Conservation (phyloP, 1,140 invertebrate genomes). For the Bombus pyrosoma region DNA sequence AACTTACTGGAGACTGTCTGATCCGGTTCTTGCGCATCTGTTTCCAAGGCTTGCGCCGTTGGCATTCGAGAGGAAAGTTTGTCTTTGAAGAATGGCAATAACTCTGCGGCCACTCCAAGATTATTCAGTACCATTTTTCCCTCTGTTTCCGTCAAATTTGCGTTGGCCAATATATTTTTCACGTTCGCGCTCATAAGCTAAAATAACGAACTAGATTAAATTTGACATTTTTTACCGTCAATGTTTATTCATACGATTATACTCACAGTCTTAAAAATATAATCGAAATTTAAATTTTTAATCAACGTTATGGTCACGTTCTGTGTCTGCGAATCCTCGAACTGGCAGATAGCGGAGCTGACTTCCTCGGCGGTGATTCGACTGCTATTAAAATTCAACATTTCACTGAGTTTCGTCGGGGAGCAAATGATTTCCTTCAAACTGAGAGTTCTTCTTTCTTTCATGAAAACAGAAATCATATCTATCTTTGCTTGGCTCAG, state of each 20-base stretch:
- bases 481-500: constrained; percentile 76
- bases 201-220: constrained; percentile 27
- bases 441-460: constrained; percentile 70
- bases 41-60: constrained; percentile 5
- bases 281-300: constrained; percentile 82
- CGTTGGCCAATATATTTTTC: constrained; percentile 80
- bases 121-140: constrained; percentile 79
- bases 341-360: constrained; percentile 80
- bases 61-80: constrained; percentile 67
- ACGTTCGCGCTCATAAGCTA: constrained; percentile 80
- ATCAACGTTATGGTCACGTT: constrained; percentile 79
- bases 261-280: constrained; percentile 82
- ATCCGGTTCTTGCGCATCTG: constrained; percentile 6
- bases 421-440: constrained; percentile 78
- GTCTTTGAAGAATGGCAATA: constrained; percentile 80
- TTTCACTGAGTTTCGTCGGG: constrained; percentile 71
- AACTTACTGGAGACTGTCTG: constrained; percentile 62
- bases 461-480: constrained; percentile 77
- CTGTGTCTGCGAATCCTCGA: constrained; percentile 78
- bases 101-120: constrained; percentile 78
- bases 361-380: constrained; percentile 73
- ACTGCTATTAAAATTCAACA: constrained; percentile 71
- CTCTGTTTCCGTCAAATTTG: constrained; percentile 81
- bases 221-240: background rate
- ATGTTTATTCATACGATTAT: background rate